phyloP scores from a whole-genome alignment of 2,888 invertebrate species.

The Hoplodrina ambigua region DNA sequence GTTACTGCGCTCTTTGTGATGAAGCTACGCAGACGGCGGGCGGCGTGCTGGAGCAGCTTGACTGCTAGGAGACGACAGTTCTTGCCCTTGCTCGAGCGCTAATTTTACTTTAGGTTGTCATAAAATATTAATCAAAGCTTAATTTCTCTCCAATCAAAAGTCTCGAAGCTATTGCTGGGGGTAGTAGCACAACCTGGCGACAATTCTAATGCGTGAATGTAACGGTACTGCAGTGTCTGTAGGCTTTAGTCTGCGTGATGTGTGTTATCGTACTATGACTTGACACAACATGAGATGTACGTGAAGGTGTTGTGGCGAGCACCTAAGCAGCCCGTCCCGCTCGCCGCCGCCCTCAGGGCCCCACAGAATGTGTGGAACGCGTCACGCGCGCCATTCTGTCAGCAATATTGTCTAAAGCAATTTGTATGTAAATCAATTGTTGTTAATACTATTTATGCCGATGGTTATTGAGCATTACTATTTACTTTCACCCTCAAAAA shows the following conservation, averaged over 20 bases:
- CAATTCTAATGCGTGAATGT: not conserved
- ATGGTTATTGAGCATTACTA: constrained; percentile 89
- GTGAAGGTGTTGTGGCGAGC: not conserved
- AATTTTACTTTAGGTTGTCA: not conserved
- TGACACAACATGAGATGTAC: too few species aligned
- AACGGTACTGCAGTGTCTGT: not conserved
- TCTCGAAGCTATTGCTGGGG: not conserved
- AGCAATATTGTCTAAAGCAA: constrained; percentile 90
- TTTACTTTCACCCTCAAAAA: constrained; percentile 78
- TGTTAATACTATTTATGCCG: constrained; percentile 90
- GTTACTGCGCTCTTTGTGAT: constrained; percentile 73
- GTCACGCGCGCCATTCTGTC: constrained; percentile 89
- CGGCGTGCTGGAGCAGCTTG: not conserved
- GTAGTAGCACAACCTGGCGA: not conserved
- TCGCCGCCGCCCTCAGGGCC: constrained; percentile 67
- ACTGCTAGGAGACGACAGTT: not conserved
- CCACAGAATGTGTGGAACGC: constrained; percentile 78
- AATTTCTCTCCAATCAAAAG: not conserved
- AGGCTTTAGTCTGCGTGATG: not conserved
- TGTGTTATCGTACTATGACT: too few species aligned
- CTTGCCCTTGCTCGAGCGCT: not conserved
- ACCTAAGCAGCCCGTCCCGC: not conserved
- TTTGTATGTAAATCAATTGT: constrained; percentile 91
- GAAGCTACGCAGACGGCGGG: constrained; percentile 69
- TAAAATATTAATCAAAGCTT: not conserved